phyloP scores from a whole-genome alignment of 1,140 invertebrate species.

The Macrostomum lignano region DNA sequence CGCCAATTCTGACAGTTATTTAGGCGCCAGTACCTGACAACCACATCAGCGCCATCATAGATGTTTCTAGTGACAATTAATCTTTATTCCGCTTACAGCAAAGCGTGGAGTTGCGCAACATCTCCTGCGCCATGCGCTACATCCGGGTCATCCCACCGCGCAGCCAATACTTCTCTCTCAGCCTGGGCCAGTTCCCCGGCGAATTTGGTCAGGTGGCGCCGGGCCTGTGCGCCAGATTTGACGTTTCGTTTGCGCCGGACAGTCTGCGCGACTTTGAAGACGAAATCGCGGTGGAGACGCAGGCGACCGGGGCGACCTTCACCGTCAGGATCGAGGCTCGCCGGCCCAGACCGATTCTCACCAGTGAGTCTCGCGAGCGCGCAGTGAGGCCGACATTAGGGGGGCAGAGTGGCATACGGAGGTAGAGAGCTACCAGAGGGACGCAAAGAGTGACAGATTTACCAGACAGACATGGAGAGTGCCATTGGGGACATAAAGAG shows the following conservation, averaged over 20 bases:
- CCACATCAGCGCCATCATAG: no score
- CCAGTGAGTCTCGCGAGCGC: slow-evolving; percentile 12
- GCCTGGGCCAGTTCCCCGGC: slow-evolving; percentile 26
- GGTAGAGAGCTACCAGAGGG: no score
- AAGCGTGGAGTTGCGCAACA: slow-evolving; percentile 23
- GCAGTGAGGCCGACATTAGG: no score
- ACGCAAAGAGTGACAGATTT: no score
- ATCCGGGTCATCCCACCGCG: slow-evolving; percentile 19
- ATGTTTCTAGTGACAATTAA: no score
- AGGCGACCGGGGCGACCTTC: slow-evolving; percentile 11
- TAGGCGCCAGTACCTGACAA: no score
- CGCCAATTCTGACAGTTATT: no score
- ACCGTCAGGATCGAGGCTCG: slow-evolving; percentile 14
- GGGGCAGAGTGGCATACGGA: no score
- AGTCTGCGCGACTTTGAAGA: slow-evolving; percentile 22
- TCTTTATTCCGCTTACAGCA: slow-evolving; percentile 11
- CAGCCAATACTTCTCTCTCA: slow-evolving; percentile 19
- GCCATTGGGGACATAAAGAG: no score
- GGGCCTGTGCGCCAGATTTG: slow-evolving; percentile 23
- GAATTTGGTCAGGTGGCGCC: slow-evolving; percentile 24
- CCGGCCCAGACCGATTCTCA: slow-evolving; percentile 16
- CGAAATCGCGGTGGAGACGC: slow-evolving; percentile 18
- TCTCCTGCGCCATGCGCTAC: slow-evolving; percentile 17
- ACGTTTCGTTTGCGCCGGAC: slow-evolving; percentile 22
- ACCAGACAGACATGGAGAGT: no score